Evolutionary conservation across 2,113 vertebrate species (phyloP).

Genomic region (Anthoscopus minutus): DNA sequence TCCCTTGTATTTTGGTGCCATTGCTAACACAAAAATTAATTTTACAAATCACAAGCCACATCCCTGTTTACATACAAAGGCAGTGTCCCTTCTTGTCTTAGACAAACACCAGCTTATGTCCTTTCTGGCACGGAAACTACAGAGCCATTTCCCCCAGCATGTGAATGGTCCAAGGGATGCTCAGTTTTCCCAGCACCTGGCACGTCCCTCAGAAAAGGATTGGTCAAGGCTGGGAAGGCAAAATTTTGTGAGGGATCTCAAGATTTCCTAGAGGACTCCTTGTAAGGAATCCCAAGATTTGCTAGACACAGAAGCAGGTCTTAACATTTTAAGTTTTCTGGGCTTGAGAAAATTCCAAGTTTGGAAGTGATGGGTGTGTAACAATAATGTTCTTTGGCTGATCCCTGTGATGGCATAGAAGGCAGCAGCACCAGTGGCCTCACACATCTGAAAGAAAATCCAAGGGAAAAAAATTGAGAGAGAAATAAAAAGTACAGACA

Average conservation of each 20-base stretch:
- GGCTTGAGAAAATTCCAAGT: neutral
- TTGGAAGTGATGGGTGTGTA: neutral
- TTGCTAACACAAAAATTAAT: neutral
- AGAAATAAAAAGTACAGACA: neutral
- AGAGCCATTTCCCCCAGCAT: neutral
- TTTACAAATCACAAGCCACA: neutral
- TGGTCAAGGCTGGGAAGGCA: neutral
- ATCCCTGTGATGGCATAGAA: neutral
- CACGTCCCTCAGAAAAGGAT: neutral
- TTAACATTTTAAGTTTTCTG: neutral
- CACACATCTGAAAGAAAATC: neutral
- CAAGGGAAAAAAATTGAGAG: neutral
- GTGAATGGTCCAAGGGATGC: neutral
- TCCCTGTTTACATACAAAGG: neutral
- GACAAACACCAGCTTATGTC: neutral
- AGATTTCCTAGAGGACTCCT: neutral
- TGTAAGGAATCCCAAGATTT: neutral
- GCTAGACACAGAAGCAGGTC: neutral
- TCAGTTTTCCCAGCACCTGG: neutral
- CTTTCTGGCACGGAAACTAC: neutral
- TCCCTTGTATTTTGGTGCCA: neutral
- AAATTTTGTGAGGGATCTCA: neutral
- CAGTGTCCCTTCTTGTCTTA: neutral
- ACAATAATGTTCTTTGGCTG: neutral
- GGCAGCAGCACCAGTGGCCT: neutral